These are phyloP conservation scores for Pteronura brasiliensis DNA, from an alignment of 2,113 vertebrate species.

Conservation along the genomic window DNA sequence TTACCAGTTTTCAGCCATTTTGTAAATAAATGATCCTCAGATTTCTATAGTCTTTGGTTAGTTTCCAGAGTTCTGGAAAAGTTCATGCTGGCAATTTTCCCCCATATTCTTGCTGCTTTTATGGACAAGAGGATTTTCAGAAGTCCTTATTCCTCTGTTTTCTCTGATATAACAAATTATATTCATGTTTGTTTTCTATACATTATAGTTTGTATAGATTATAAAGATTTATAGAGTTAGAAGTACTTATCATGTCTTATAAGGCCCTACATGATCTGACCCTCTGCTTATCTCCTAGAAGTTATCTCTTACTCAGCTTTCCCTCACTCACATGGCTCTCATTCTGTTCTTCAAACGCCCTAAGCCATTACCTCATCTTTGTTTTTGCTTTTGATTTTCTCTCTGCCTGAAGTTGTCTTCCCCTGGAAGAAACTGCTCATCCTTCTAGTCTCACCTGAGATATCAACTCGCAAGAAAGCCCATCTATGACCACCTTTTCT, in stretches of 20 bases:
- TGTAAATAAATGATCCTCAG: neutral
- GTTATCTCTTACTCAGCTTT: neutral
- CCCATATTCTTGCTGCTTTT: neutral
- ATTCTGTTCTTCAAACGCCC: neutral
- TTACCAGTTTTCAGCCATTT: neutral
- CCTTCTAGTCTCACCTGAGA: neutral
- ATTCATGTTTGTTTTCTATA: neutral
- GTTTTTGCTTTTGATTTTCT: neutral
- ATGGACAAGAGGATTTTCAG: neutral
- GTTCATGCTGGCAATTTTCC: neutral
- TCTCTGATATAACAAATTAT: neutral
- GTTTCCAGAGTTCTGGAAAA: neutral
- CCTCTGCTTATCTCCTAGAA: neutral
- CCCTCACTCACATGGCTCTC: neutral
- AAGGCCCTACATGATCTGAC: neutral
- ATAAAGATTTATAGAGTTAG: neutral
- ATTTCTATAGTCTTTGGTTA: neutral
- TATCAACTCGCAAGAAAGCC: neutral
- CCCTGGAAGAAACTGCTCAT: neutral
- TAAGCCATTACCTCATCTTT: neutral
- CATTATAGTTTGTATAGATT: neutral
- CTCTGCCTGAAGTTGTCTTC: neutral
- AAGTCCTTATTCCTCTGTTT: neutral
- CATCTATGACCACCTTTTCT: neutral
- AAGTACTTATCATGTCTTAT: neutral